Percentiles rank a stretch among this genome's conserved stretches.
Conservation (phyloP, 2,113 vertebrate genomes). For the Apodemus speciosus region DNA sequence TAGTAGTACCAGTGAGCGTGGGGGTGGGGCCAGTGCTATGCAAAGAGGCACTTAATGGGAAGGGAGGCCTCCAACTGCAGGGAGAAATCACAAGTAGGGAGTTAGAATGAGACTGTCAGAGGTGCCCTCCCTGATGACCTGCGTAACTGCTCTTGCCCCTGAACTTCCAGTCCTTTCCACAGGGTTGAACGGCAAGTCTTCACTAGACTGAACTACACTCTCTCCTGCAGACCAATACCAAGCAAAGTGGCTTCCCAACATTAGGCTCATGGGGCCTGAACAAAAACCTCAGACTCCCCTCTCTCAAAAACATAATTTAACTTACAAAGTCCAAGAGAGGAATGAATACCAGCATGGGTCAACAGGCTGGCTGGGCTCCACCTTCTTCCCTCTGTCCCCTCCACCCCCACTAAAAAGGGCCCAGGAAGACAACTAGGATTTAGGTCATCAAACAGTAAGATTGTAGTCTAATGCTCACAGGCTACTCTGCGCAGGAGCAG, state of each 20-base stretch:
- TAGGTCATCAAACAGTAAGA: conserved; percentile 33
- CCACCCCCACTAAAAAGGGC: background rate
- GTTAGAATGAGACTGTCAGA: background rate
- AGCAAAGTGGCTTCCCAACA: background rate
- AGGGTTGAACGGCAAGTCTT: background rate
- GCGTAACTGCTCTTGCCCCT: background rate
- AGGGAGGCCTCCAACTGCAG: conserved; percentile 83
- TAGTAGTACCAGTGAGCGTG: conserved; percentile 72
- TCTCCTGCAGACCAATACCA: background rate
- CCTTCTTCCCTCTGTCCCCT: too few species aligned
- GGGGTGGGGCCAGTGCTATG: conserved; percentile 62
- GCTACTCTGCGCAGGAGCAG: background rate
- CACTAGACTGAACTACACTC: background rate
- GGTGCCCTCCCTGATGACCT: background rate
- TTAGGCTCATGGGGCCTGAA: conserved; percentile 10
- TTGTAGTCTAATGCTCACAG: background rate
- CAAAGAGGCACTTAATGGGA: conserved; percentile 79
- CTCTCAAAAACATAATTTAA: background rate
- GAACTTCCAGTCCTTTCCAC: background rate
- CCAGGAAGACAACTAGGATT: background rate
- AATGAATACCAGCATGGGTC: background rate
- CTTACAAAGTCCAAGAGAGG: background rate
- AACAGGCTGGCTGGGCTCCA: background rate
- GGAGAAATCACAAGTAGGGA: conserved; percentile 2
- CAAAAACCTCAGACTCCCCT: background rate